Conservation (phyloP, 2,113 vertebrate genomes). For the Crotalus tigris region DNA sequence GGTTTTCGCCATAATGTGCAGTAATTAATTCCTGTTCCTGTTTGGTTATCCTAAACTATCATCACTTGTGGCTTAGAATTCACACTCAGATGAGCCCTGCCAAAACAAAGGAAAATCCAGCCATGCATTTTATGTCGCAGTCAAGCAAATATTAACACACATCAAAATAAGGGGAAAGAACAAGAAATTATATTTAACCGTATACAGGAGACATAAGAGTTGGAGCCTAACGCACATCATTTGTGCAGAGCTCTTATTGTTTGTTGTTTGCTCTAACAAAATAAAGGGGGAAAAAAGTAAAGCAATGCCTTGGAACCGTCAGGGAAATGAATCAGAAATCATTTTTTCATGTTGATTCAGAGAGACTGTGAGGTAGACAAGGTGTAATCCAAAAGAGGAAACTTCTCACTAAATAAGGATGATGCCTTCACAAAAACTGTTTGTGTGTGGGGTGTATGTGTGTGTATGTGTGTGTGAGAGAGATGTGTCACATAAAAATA, state of each 20-base stretch:
- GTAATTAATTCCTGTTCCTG: neutral
- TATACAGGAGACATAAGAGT: neutral
- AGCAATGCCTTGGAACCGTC: neutral
- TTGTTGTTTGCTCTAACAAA: neutral
- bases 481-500: slow-evolving; percentile 16
- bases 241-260: neutral
- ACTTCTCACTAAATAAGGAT: slow-evolving; percentile 24
- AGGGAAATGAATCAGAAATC: neutral
- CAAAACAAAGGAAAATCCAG: neutral
- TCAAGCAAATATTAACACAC: neutral
- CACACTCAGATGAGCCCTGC: neutral
- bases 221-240: neutral
- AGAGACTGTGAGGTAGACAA: neutral
- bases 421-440: neutral
- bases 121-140: neutral
- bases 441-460: neutral
- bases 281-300: neutral
- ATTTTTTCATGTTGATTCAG: neutral
- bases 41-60: neutral
- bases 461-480: neutral
- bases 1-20: neutral
- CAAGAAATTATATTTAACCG: neutral
- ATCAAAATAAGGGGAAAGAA: neutral
- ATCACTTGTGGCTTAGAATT: neutral
- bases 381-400: neutral